A percentile compares a stretch with the other conserved stretches of the same genome.
These are phyloP conservation scores for Peribatodes rhomboidaria DNA, from an alignment of 2,888 invertebrate species.

Conservation along the genomic window DNA sequence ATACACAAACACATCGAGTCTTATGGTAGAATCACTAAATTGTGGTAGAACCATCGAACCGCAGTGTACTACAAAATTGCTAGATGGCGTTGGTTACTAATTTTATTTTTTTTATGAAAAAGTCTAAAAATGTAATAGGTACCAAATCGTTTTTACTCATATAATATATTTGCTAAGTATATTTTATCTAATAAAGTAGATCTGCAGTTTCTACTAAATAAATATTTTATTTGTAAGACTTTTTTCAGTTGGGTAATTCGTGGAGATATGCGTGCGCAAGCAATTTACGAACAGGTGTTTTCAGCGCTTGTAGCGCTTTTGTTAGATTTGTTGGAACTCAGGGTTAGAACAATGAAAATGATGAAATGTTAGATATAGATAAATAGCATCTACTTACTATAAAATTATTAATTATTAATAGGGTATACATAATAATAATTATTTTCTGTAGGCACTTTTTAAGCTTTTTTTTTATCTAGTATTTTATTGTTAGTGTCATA, in stretches of 20 bases:
- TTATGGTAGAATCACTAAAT: neutral
- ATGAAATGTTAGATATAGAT: neutral
- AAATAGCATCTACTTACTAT: too few species aligned
- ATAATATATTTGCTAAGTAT: too few species aligned
- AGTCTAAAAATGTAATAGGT: neutral
- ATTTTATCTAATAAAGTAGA: too few species aligned
- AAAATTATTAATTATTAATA: too few species aligned
- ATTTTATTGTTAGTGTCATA: too few species aligned
- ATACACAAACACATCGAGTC: too few species aligned
- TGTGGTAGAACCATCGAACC: neutral
- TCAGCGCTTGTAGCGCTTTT: constrained; percentile 5
- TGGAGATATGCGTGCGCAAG: constrained; percentile 11
- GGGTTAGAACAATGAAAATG: neutral
- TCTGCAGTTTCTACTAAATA: neutral
- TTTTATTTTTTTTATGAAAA: neutral
- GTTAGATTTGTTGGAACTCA: too few species aligned
- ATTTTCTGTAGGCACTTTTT: too few species aligned
- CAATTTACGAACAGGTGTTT: neutral
- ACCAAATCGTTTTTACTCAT: too few species aligned
- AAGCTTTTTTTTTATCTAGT: too few species aligned
- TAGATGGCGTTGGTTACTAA: neutral
- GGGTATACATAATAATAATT: too few species aligned
- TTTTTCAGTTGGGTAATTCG: neutral
- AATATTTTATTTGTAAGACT: neutral
- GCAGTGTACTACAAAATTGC: neutral